These are phyloP conservation scores for Actinia equina DNA, from an alignment of 64 coral and sea anemone genomes.

Conservation along the genomic window DNA sequence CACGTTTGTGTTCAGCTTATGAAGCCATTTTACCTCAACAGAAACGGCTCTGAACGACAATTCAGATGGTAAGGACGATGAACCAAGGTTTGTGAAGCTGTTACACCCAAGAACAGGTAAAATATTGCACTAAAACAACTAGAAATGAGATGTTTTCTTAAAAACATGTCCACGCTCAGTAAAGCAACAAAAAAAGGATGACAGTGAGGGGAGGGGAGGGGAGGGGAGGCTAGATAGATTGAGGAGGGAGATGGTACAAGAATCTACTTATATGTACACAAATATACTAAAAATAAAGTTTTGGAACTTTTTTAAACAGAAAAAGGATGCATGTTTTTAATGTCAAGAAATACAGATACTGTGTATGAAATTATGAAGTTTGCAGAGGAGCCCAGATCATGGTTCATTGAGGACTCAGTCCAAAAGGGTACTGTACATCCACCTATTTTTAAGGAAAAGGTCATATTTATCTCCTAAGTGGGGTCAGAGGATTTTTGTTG, in stretches of 20 bases:
- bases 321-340: conserved; percentile 54
- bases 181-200: not conserved
- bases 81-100: conserved; percentile 64
- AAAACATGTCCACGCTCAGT: not conserved
- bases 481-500: too few species aligned
- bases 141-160: not conserved
- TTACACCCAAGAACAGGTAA: conserved; percentile 74
- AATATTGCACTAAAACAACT: not conserved
- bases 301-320: conserved; percentile 16
- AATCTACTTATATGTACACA: not conserved
- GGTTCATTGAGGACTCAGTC: conserved; percentile 85
- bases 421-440: conserved; percentile 44
- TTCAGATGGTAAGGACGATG: not conserved
- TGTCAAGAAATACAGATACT: conserved; percentile 48
- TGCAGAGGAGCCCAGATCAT: conserved; percentile 74
- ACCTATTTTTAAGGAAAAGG: too few species aligned
- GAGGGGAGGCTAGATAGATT: not conserved
- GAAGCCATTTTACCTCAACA: not conserved
- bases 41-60: not conserved
- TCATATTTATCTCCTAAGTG: too few species aligned
- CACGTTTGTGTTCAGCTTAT: not conserved
- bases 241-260: not conserved
- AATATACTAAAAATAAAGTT: not conserved
- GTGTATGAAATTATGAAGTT: conserved; percentile 80
- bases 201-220: not conserved